Percentiles rank a stretch among this genome's conserved stretches.
These are phyloP conservation scores for Pterostichus madidus DNA, from an alignment of 2,888 invertebrate species.

Conservation along the genomic window DNA sequence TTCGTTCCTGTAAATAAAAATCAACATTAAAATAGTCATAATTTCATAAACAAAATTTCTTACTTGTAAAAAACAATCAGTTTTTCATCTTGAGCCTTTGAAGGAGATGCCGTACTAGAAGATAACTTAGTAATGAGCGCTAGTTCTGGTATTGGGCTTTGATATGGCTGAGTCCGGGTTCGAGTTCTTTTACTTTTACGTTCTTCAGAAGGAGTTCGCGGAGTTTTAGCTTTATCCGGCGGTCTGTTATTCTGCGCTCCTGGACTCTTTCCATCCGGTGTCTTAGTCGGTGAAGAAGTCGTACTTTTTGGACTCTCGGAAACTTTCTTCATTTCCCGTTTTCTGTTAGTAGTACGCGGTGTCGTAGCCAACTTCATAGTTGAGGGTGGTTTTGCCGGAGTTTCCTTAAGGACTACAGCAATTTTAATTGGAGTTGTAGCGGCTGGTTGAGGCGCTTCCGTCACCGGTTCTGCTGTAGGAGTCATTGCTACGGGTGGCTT, in stretches of 20 bases:
- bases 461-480: slow-evolving; percentile 74
- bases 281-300: slow-evolving; percentile 75
- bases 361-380: slow-evolving; percentile 80
- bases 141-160: slow-evolving; percentile 89
- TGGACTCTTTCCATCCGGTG: slow-evolving; percentile 72
- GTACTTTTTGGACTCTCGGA: slow-evolving; percentile 73
- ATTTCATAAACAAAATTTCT: slow-evolving; percentile 71
- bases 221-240: slow-evolving; percentile 75
- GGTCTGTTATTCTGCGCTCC: slow-evolving; percentile 63
- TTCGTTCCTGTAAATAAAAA: slow-evolving; percentile 84
- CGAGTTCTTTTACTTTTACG: slow-evolving; percentile 79
- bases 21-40: slow-evolving; percentile 61
- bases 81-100: slow-evolving; percentile 85
- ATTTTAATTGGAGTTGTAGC: slow-evolving; percentile 69
- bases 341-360: slow-evolving; percentile 79
- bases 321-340: slow-evolving; percentile 78
- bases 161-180: slow-evolving; percentile 88
- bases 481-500: slow-evolving; percentile 73
- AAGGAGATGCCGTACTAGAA: slow-evolving; percentile 81
- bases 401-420: slow-evolving; percentile 70
- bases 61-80: slow-evolving; percentile 93
- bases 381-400: slow-evolving; percentile 72
- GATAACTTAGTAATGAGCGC: slow-evolving; percentile 87
- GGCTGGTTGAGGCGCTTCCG: slow-evolving; percentile 68
- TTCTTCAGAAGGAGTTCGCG: slow-evolving; percentile 74